Evolutionary conservation across 2,888 invertebrate genomes (phyloP).

Genomic region (Eupithecia tripunctaria): DNA sequence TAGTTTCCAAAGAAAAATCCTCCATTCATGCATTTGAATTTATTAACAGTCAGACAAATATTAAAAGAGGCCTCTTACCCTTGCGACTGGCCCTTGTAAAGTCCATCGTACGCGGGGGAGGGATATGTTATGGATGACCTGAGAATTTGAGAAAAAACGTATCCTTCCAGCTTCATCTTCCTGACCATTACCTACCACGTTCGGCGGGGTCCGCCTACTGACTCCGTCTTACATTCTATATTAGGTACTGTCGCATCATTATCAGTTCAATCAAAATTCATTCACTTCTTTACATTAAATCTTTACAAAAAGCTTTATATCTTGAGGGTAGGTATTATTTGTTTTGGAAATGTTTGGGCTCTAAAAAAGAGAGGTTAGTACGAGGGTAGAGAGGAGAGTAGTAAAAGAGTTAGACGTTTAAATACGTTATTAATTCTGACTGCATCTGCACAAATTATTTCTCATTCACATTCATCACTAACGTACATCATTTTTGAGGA

Average conservation of each 20-base stretch:
- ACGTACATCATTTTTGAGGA: too few species aligned
- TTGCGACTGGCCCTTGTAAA: not conserved
- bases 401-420: not conserved
- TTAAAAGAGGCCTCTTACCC: not conserved
- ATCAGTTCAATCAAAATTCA: not conserved
- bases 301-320: not conserved
- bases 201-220: not conserved
- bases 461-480: too few species aligned
- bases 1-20: too few species aligned
- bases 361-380: too few species aligned
- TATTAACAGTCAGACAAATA: not conserved
- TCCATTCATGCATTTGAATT: not conserved
- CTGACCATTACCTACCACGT: not conserved
- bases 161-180: not conserved
- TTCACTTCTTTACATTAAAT: not conserved
- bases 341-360: not conserved
- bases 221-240: not conserved
- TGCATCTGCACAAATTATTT: too few species aligned
- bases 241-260: not conserved
- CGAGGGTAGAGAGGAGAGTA: too few species aligned
- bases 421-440: too few species aligned
- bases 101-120: not conserved
- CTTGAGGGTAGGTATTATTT: not conserved
- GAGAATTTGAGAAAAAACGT: conserved; percentile 2
- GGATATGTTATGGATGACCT: not conserved